A percentile compares a stretch with the other conserved stretches of the same genome.
Conservation (phyloP, 1,140 invertebrate genomes). For the Lutraria rhynchaena region DNA sequence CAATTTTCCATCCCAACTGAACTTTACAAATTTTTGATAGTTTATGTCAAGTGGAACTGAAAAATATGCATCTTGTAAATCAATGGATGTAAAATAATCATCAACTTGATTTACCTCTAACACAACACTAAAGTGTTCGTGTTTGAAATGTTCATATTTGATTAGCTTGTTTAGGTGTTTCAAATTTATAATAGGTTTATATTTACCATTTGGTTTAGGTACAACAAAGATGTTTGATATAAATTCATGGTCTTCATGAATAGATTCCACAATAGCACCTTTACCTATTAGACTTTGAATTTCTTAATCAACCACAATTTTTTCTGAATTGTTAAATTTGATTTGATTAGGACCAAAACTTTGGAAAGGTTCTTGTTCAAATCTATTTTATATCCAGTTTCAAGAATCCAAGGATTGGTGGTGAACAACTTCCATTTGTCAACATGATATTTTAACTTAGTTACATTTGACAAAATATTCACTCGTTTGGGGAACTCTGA, state of each 20-base stretch:
- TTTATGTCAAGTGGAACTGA: no score
- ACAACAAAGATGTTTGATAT: conserved; percentile 62
- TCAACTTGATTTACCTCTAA: conserved; percentile 35
- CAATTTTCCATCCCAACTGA: no score
- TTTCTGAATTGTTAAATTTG: no score
- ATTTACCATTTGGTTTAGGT: conserved; percentile 57
- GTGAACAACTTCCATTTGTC: conserved; percentile 18
- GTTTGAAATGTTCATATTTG: conserved; percentile 62
- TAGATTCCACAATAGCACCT: conserved; percentile 34
- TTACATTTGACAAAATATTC: background rate
- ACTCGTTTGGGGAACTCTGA: conserved; percentile 2
- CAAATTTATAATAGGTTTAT: conserved; percentile 55
- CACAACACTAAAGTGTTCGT: conserved; percentile 52
- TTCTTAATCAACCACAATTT: conserved; percentile 36
- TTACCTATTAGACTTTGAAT: conserved; percentile 28
- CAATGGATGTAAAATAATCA: conserved; percentile 41
- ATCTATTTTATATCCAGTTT: conserved; percentile 40
- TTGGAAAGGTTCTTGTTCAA: conserved; percentile 10
- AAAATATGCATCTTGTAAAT: no score
- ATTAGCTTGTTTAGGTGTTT: conserved; percentile 59
- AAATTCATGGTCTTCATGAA: conserved; percentile 41
- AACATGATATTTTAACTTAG: background rate
- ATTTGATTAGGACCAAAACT: conserved; percentile 16
- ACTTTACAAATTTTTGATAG: no score
- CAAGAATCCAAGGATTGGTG: conserved; percentile 28